A percentile compares a stretch with the other conserved stretches of the same genome.
These are phyloP conservation scores for Labeo calbasu DNA, from an alignment of 2,797 vertebrate species.

Conservation along the genomic window DNA sequence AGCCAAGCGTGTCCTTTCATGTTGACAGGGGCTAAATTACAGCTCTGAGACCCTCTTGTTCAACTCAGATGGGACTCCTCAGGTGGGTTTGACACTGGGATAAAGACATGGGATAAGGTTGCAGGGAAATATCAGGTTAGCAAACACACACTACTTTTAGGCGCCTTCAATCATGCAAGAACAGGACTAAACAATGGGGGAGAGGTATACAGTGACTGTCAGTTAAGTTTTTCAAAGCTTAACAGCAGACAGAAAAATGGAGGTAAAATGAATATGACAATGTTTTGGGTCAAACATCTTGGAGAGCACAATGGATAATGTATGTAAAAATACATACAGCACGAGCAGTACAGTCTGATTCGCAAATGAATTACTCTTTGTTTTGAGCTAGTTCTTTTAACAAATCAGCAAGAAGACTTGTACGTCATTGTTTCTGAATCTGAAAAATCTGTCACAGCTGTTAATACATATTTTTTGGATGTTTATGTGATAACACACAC, in stretches of 20 bases:
- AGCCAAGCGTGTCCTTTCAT: conserved; percentile 46
- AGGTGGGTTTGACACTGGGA: conserved; percentile 18
- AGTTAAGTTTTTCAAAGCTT: conserved; percentile 9
- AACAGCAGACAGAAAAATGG: neutral
- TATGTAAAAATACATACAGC: neutral
- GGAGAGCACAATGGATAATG: neutral
- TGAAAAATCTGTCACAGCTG: neutral
- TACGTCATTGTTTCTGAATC: neutral
- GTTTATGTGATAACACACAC: neutral
- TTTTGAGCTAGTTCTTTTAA: neutral
- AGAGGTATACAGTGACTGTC: neutral
- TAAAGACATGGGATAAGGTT: conserved; percentile 39
- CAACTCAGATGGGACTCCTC: neutral
- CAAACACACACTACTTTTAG: conserved; percentile 5
- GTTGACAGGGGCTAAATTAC: conserved; percentile 26
- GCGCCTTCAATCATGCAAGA: conserved; percentile 15
- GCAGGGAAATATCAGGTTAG: conserved; percentile 40
- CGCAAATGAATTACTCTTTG: neutral
- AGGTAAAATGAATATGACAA: neutral
- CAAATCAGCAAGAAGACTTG: neutral
- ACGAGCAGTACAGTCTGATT: neutral
- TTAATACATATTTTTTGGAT: neutral
- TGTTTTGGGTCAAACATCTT: neutral
- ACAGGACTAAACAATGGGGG: conserved; percentile 5
- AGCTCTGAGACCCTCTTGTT: conserved; percentile 31